Base-by-base conservation (phyloP, 1,140 invertebrate genomes). In the Nasonia vitripennis region DNA sequence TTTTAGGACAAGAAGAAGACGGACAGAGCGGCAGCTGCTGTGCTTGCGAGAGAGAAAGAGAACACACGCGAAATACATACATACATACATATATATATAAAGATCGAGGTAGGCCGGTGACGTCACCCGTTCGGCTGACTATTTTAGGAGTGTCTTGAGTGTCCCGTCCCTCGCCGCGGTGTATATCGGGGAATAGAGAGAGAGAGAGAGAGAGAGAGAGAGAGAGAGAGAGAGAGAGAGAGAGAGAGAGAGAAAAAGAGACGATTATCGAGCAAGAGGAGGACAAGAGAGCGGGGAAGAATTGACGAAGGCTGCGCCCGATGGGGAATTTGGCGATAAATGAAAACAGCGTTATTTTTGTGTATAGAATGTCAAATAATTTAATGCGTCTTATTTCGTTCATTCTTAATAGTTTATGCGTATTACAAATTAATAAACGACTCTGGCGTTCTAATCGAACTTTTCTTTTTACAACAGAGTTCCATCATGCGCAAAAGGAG, bases 71-170 rank as follows among this genome's bases (percentile, higher is more conserved):
- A 71, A 34, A 71, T 11, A 71, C 11, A 34, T 12, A 71, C 10
- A 71, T 27, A 71, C 3, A 71, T 20, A 23, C 12, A 1, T 20
- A 81, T 45, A 62, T 23, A 83, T 20, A 67, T 17, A 62, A 62
- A 74, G 71, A n/a, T 73, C 79, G 86, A 89, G 90, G 88, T 90
- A 90, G 87, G 82, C 83, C 84, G 86, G 87, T 92, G 92, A 92
- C 91, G 91, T 92, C 92, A 92, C 78, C 81, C 62, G 79, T 81
- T 87, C 83, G 62, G 88, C 87, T 89, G 86, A 89, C 90, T 92
- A 92, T 92, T 92, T 92, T 92, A 90, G 89, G 91, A 91, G 88
- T 89, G 89, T 88, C 88, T 90, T 89, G 87, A 86, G 81, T 88
- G 87, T 87, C 86, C 73, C 85, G 73, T 81, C 84, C 67, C 67